A percentile compares a stretch with the other conserved stretches of the same genome.
Evolutionary conservation across 2,797 vertebrate species (phyloP).

Genomic region (Platyrinchus mystaceus): DNA sequence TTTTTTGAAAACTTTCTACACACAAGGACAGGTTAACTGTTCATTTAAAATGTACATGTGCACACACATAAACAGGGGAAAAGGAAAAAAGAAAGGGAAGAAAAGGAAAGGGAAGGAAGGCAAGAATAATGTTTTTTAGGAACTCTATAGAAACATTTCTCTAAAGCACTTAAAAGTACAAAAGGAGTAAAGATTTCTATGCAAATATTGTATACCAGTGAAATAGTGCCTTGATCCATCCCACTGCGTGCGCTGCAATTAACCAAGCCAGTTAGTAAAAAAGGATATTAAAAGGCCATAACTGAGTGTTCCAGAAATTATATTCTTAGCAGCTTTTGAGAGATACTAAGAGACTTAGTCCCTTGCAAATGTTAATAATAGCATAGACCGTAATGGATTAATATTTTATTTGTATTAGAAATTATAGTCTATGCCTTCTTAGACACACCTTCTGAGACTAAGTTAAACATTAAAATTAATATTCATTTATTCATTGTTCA

Average conservation of each 20-base stretch:
- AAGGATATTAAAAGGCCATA: not conserved
- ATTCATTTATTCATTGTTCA: not conserved
- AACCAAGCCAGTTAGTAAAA: not conserved
- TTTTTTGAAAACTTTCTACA: not conserved
- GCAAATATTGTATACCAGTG: not conserved
- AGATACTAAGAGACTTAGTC: not conserved
- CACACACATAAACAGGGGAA: accelerated
- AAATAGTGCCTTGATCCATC: not conserved
- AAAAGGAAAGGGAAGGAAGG: not conserved
- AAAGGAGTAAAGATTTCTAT: not conserved
- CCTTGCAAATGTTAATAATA: not conserved
- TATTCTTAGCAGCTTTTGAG: not conserved
- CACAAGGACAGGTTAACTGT: not conserved
- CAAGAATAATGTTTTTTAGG: not conserved
- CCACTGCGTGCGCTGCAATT: not conserved
- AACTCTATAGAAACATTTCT: not conserved
- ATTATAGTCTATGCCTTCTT: not conserved
- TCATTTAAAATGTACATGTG: not conserved
- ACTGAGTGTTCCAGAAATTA: not conserved
- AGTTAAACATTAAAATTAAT: not conserved
- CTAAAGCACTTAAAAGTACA: not conserved
- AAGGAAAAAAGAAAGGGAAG: not conserved
- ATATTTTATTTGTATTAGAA: not conserved
- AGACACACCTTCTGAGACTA: not conserved
- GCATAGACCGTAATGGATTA: not conserved